Base-by-base conservation (phyloP, 35 echinoderm and acorn worm genomes). In the Ptychodera flava region DNA sequence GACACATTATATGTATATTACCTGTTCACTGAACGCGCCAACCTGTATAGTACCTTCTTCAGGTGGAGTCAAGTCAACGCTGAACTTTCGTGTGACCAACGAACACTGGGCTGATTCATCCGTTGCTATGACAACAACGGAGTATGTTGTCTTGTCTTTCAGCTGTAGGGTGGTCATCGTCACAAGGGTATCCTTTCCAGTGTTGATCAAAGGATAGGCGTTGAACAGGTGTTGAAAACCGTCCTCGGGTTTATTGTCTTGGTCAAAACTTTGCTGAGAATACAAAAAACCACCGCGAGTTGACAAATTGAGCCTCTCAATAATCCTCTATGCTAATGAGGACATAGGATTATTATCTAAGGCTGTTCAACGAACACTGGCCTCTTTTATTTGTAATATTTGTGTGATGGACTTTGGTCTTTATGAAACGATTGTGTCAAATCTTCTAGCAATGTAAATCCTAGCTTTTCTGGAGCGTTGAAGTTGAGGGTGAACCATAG, bases 81-180 rank as follows among this genome's bases (percentile, higher is more conserved):
- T 84, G 82, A 90, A 90, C 27, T 84, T 14, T 12, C 27, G 29
- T 0, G 28, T 90, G 29, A 81, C 77, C 10, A 31, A 35, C 31
- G 84, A 85, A 81, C 89, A 90, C 35, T 80, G 77, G 15, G 82
- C 84, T 38, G 83, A 32, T 79, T 86, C 89, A 36, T 86, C 84
- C 64, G 78, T 64, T 45, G 82, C 89, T 90, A 29, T 64, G 28
- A 85, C 89, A 80, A 77, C 78, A 14, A 53, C 77, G 29, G 77
- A 85, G 30, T 90, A 90, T 1, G 53, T 45, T 6, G 15, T 29
- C 14, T 31, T 31, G 31, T 90, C 82, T 33, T 36, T 0, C 1
- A 90, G 83, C 80, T 37, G 78, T 14, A 90, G 83, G n/a, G 34
- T 31, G 16, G 83, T 85, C 28, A 36, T 16, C 45, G 84, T 77